Conservation (phyloP, 2,797 vertebrate species). For the Cyprinodon diabolis region DNA sequence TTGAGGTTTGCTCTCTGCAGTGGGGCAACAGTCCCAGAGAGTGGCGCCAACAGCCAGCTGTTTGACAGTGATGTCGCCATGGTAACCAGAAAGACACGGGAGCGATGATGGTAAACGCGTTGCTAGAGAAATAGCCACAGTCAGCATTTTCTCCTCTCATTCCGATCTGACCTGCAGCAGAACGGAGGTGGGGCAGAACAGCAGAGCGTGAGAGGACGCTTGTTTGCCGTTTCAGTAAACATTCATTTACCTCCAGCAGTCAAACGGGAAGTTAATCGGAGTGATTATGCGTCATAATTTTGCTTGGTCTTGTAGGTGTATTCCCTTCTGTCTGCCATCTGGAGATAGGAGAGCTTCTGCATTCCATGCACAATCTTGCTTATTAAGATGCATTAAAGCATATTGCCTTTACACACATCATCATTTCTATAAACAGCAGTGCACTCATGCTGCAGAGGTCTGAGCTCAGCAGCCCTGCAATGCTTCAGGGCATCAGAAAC, state of each 20-base stretch:
- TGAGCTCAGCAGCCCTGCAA: slow-evolving; percentile 56
- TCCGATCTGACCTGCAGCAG: slow-evolving; percentile 58
- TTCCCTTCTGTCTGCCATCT: slow-evolving; percentile 68
- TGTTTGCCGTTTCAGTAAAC: slow-evolving; percentile 78
- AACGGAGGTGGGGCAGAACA: slow-evolving; percentile 6
- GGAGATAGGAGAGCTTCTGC: slow-evolving; percentile 47
- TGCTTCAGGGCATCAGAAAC: slow-evolving; percentile 46
- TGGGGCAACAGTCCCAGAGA: slow-evolving; percentile 46
- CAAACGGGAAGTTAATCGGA: slow-evolving; percentile 80
- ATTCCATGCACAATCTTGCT: slow-evolving; percentile 21
- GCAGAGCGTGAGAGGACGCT: slow-evolving; percentile 31
- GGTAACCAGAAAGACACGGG: slow-evolving; percentile 61
- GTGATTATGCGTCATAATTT: slow-evolving; percentile 74
- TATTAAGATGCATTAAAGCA: slow-evolving; percentile 64
- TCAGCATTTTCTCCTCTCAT: slow-evolving; percentile 68
- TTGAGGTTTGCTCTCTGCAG: slow-evolving; percentile 34
- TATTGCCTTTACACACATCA: slow-evolving; percentile 49
- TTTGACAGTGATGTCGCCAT: slow-evolving; percentile 53
- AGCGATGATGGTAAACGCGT: slow-evolving; percentile 48
- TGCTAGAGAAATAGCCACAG: slow-evolving; percentile 44
- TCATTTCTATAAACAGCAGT: slow-evolving; percentile 47
- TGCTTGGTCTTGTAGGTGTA: slow-evolving; percentile 49
- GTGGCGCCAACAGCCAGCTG: slow-evolving; percentile 46
- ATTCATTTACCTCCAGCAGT: slow-evolving; percentile 79
- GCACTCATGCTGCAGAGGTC: slow-evolving; percentile 52